Percentiles rank a stretch among this genome's conserved stretches.
These are phyloP conservation scores for Drosophila quadrilineata DNA, from an alignment of 1,140 invertebrate species.

Conservation along the genomic window DNA sequence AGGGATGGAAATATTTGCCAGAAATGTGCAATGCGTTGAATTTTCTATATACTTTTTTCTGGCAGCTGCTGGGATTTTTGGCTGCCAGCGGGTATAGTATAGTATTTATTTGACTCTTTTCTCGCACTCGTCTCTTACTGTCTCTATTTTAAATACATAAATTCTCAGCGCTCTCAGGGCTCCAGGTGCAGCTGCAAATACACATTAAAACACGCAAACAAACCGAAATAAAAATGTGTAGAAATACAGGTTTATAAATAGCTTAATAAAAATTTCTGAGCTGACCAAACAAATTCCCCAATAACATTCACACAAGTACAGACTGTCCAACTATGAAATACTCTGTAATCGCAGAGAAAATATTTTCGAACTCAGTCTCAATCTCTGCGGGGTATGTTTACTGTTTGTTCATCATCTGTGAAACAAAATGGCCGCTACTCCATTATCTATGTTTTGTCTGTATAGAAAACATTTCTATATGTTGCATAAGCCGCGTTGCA, in stretches of 20 bases:
- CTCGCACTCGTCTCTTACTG: background rate
- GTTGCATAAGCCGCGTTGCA: slow-evolving; percentile 35
- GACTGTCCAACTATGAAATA: background rate
- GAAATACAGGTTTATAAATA: slow-evolving; percentile 49
- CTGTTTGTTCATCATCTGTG: too few relatives aligned
- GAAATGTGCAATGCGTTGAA: slow-evolving; percentile 35
- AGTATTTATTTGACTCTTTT: slow-evolving; percentile 63
- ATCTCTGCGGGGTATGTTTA: background rate
- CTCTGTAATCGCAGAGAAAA: too few relatives aligned
- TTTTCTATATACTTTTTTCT: too few relatives aligned
- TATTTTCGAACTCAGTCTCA: too few relatives aligned
- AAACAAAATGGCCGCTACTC: too few relatives aligned
- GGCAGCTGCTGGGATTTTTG: slow-evolving; percentile 15
- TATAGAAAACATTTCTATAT: slow-evolving; percentile 16
- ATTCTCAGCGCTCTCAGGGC: slow-evolving; percentile 43
- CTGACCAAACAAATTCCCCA: slow-evolving; percentile 43
- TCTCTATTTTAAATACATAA: slow-evolving; percentile 71
- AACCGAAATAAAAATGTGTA: slow-evolving; percentile 19
- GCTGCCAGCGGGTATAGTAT: slow-evolving; percentile 55
- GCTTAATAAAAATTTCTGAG: slow-evolving; percentile 65
- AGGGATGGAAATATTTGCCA: slow-evolving; percentile 34
- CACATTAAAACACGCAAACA: slow-evolving; percentile 21
- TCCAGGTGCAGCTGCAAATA: slow-evolving; percentile 44
- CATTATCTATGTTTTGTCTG: background rate
- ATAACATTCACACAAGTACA: background rate